These are phyloP conservation scores for Podiceps cristatus DNA, from an alignment of 2,113 vertebrate genomes.

Conservation along the genomic window DNA sequence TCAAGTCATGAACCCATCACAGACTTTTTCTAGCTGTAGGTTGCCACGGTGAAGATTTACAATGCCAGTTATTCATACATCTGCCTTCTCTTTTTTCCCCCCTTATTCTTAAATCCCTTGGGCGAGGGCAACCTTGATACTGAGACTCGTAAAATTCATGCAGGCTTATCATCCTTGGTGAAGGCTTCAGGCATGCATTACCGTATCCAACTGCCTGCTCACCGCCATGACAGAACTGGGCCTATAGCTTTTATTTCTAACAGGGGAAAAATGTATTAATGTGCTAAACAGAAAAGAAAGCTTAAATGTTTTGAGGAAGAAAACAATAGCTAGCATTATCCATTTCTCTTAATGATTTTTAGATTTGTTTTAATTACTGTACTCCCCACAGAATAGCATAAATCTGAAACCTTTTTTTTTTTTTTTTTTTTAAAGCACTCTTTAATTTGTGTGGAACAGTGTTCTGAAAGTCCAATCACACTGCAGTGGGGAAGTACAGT, in stretches of 20 bases:
- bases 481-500: neutral
- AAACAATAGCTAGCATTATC: neutral
- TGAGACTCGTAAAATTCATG: constrained; percentile 90
- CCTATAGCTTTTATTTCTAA: constrained; percentile 75
- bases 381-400: neutral
- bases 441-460: constrained; percentile 26
- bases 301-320: neutral
- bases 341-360: constrained; percentile 36
- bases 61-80: constrained; percentile 90
- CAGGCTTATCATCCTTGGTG: constrained; percentile 90
- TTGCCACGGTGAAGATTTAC: constrained; percentile 95
- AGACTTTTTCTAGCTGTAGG: constrained; percentile 87
- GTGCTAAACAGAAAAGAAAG: constrained; percentile 38
- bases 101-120: constrained; percentile 87
- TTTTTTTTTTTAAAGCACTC: neutral
- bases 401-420: neutral
- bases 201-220: constrained; percentile 82
- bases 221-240: constrained; percentile 80
- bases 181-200: constrained; percentile 86
- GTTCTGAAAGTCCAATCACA: constrained; percentile 43
- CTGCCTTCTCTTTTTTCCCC: constrained; percentile 81
- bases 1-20: constrained; percentile 89
- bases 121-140: constrained; percentile 88
- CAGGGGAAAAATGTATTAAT: constrained; percentile 18
- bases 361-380: constrained; percentile 53